Evolutionary conservation across 2,113 vertebrate genomes (phyloP).

Genomic region (Trichechus manatus): DNA sequence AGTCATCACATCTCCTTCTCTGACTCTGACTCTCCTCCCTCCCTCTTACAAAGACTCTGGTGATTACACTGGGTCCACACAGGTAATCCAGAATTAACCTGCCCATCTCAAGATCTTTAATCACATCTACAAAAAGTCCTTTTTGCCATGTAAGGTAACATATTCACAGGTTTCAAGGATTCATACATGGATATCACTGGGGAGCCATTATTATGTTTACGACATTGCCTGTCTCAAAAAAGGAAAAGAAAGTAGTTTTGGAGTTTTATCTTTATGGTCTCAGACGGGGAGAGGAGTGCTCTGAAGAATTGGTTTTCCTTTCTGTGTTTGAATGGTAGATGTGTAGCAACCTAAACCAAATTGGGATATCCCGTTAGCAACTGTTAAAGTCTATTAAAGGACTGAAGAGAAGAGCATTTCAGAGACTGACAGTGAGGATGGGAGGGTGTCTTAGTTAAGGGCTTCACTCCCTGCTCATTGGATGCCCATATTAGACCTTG

Average conservation of each 20-base stretch:
- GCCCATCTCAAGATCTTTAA: not conserved
- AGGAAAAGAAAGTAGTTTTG: conserved; percentile 18
- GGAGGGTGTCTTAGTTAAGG: not conserved
- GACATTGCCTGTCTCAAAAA: not conserved
- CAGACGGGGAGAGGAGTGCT: not conserved
- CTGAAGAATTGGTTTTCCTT: not conserved
- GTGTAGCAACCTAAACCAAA: not conserved
- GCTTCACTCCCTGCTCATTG: not conserved
- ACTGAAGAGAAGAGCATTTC: not conserved
- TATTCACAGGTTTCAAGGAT: not conserved
- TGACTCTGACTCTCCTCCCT: not conserved
- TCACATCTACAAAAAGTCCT: not conserved
- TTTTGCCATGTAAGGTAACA: not conserved
- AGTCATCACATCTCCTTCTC: not conserved
- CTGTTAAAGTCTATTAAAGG: not conserved
- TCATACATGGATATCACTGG: not conserved
- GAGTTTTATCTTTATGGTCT: not conserved
- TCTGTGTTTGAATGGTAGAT: not conserved
- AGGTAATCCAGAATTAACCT: not conserved
- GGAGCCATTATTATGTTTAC: not conserved
- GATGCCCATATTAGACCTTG: not conserved
- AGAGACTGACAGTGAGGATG: not conserved
- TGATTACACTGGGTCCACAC: not conserved
- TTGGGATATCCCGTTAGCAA: not conserved
- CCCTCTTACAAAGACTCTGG: not conserved